Evolutionary conservation across 1,140 invertebrate genomes (phyloP).

Genomic region (Paraescarpia echinospica): DNA sequence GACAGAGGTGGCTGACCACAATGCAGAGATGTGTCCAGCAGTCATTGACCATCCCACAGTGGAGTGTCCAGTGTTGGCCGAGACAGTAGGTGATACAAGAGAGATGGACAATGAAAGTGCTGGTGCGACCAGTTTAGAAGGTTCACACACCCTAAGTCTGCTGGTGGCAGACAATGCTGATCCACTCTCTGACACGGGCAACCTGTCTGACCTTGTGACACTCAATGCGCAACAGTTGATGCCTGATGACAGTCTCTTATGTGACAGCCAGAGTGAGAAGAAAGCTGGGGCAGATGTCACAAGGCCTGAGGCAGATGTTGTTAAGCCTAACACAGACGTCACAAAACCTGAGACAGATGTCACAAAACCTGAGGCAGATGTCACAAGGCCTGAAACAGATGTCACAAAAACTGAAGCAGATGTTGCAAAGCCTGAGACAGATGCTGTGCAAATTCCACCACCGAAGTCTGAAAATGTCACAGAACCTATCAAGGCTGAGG

Average conservation of each 20-base stretch:
- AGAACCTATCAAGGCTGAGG: not conserved
- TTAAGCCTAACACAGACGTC: too few species aligned
- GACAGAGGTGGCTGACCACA: not conserved
- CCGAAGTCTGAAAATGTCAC: not conserved
- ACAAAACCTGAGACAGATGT: not conserved
- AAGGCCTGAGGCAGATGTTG: not conserved
- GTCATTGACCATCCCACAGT: too few species aligned
- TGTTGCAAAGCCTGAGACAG: not conserved
- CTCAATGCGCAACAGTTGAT: conserved; percentile 1
- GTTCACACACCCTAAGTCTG: not conserved
- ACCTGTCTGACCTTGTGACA: not conserved
- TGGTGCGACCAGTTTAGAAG: not conserved
- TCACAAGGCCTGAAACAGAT: too few species aligned
- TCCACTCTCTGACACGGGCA: not conserved
- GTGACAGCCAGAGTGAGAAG: not conserved
- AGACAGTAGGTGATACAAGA: not conserved
- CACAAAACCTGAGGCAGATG: not conserved
- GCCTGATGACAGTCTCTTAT: conserved; percentile 12
- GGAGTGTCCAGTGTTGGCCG: too few species aligned
- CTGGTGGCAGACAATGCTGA: not conserved
- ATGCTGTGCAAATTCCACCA: not conserved
- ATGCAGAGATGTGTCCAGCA: not conserved
- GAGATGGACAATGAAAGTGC: not conserved
- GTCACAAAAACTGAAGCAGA: too few species aligned
- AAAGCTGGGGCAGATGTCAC: not conserved